Conservation (phyloP, 2,888 invertebrate genomes). For the Hirtodrosophila confusa region DNA sequence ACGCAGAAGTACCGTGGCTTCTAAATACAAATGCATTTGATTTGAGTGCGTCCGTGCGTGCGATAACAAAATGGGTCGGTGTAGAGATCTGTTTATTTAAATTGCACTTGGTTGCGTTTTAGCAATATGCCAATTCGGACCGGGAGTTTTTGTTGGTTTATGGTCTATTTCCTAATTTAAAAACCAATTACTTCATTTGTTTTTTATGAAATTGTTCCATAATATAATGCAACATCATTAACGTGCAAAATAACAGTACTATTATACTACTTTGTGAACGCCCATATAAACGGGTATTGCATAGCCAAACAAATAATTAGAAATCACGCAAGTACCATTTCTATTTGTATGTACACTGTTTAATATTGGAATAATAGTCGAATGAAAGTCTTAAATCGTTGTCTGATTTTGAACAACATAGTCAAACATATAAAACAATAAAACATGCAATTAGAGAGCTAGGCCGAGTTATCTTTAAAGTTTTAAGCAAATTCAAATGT, state of each 20-base stretch:
- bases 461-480: too few species aligned
- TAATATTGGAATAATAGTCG: too few species aligned
- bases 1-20: slow-evolving; percentile 17
- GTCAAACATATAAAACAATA: too few species aligned
- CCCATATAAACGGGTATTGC: background rate
- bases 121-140: background rate
- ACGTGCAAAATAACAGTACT: slow-evolving; percentile 4
- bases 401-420: too few species aligned
- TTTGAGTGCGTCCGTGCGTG: slow-evolving; percentile 56
- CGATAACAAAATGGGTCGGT: slow-evolving; percentile 54
- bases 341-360: too few species aligned
- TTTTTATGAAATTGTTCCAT: background rate
- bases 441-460: too few species aligned
- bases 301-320: slow-evolving; percentile 10
- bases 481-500: too few species aligned
- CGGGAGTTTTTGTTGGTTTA: background rate
- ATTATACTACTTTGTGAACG: background rate
- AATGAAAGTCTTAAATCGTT: too few species aligned
- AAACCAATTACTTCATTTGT: slow-evolving; percentile 22
- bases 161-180: slow-evolving; percentile 25
- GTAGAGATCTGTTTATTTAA: slow-evolving; percentile 32
- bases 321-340: slow-evolving; percentile 25
- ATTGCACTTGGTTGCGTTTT: slow-evolving; percentile 16
- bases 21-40: slow-evolving; percentile 43
- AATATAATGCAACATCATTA: slow-evolving; percentile 1